Evolutionary conservation across 2,113 vertebrate species (phyloP).

Genomic region (Galbula dea): DNA sequence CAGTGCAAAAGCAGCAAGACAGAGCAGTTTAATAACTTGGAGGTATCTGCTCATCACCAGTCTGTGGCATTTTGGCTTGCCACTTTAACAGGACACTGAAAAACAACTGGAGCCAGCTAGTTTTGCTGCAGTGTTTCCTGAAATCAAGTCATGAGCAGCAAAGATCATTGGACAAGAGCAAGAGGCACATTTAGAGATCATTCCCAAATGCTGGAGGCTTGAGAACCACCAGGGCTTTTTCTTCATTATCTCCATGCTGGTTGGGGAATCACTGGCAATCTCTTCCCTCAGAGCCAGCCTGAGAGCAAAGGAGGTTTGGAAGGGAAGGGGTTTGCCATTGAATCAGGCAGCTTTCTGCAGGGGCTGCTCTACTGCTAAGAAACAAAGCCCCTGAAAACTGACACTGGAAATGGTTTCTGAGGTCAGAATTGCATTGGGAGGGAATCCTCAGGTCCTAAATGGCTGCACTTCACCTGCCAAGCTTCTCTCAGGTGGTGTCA

Average conservation of each 20-base stretch:
- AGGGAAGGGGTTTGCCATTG: neutral
- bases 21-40: neutral
- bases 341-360: neutral
- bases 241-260: neutral
- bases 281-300: neutral
- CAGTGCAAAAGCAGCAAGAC: slow-evolving; percentile 4
- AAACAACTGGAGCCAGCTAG: neutral
- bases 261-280: neutral
- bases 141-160: neutral
- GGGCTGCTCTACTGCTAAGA: neutral
- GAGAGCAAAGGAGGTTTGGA: neutral
- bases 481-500: neutral
- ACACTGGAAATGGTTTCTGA: neutral
- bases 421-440: neutral
- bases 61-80: neutral
- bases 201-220: neutral
- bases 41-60: neutral
- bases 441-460: neutral
- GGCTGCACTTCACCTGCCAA: neutral
- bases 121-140: neutral
- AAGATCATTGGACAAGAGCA: neutral
- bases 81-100: neutral
- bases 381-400: neutral
- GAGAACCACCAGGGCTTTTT: neutral
- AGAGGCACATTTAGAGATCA: neutral